Base-by-base conservation (phyloP, 2,113 vertebrate species). In the Pipa parva region DNA sequence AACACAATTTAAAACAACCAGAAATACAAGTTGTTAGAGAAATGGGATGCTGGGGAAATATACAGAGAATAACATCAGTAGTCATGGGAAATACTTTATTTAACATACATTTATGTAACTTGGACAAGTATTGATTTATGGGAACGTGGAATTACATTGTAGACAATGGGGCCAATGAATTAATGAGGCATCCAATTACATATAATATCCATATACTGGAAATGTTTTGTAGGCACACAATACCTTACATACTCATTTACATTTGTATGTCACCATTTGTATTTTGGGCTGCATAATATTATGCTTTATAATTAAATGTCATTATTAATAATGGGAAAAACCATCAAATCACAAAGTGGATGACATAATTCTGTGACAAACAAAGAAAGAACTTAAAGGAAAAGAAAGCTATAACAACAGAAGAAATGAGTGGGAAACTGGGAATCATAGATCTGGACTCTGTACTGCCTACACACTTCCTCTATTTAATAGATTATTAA, bases 121-220 rank as follows among this genome's bases (percentile, higher is more conserved):
- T 36, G 7, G 33, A 42, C 13, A 42, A n/a, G 39, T 42, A 42
- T 42, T 42, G 39, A 42, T 42, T 42, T 42, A 42, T 42, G 39
- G 39, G n/a, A 42, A n/a, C 13, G n/a, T n/a, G 3, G 39, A 42
- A 42, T 15, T n/a, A 15, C 39, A 42, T 42, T 15, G 13, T 42
- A 15, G 39, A 42, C 39, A 42, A 42, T n/a, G n/a, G 39, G 15
- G 15, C 39, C 39, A 42, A 17, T n/a, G 39, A 42, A 42, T 42
- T 42, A 42, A 42, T n/a, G 39, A 42, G 39, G 39, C 39, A 42
- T 42, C 17, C n/a, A 42, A 42, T 42, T 42, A 42, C 39, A 42
- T 17, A 42, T 42, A 42, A 42, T 42, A 42, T 15, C 39, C 39
- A 42, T 42, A 17, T 42, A 15, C 39, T 42, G 39, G 39, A 42